Base-by-base conservation (phyloP, 2,113 vertebrate genomes). In the Actenoides lindsayi region DNA sequence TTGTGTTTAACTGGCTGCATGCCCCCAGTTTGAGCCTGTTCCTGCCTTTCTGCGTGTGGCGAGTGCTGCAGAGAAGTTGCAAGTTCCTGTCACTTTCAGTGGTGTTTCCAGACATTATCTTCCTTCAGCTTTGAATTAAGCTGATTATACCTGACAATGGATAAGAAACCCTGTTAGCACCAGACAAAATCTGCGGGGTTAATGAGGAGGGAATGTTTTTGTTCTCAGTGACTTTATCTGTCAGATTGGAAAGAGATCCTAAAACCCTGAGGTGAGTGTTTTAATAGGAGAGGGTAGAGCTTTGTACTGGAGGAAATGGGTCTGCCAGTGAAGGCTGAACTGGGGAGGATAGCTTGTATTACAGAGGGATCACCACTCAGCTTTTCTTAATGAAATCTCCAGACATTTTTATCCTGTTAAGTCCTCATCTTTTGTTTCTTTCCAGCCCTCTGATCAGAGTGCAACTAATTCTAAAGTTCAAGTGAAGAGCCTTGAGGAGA, bases 401-500 rank as follows among this genome's bases (percentile, higher is more conserved):
- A 4, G 4, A 25, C 37, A 24, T 62, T 54, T 30, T 68, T n/a
- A 12, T 33, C 33, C n/a, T 19, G 1, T 30, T 21, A 28, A 51
- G 14, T 28, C 25, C 15, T 79, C 16, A 16, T 16, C 30, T 39
- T 53, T 24, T 48, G 13, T 73, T 75, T 87, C 24, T 56, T 28
- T 27, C 13, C 11, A 97, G 97, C 24, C 83, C 84, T 83, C 75
- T 76, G 83, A 83, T 67, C 96, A 98, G 51, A 87, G 86, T 11
- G 24, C 87, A 21, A 59, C 83, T 41, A 60, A 91, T 74, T 76
- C 94, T 16, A 94, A 93, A 35, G 91, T 98, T 64, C 98, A 98
- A 76, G 98, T 98, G n/a, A 99, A 99, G 97, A 99, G 97, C 68
- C 98, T 98, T 77, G 99, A 99, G 64, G 99, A 99, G 93, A 98